Evolutionary conservation across 2,888 invertebrate species (phyloP), one percentile per base, ranked within the genome.

Genomic region (Brachylomia viminalis): DNA sequence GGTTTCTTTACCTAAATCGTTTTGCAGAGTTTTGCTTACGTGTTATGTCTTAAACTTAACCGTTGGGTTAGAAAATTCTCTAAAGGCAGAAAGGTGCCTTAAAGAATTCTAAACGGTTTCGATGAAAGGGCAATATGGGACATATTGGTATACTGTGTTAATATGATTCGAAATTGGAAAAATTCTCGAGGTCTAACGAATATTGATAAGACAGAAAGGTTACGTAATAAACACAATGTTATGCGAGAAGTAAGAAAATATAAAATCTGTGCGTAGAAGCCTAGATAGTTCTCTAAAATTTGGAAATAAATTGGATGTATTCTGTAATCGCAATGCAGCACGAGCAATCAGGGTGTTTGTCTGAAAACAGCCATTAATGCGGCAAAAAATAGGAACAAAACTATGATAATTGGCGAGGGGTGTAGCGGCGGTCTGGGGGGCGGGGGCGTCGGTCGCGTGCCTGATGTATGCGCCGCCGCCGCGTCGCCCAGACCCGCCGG

Each of bases 381-480:
- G 88, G 91, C 92, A 91, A 90, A 93, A 94, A 93, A 92, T 92
- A 92, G 90, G 91, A 92, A 91, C 91, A 91, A 91, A 91, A 92
- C 93, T 91, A 92, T 95, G 93, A 94, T 94, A 94, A 94, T 95
- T 94, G 93, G 91, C 86, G 87, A 89, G 89, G 89, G 88, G 87
- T 84, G 85, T 81, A 80, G 85, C 79, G 79, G 84, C 80, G 84
- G 87, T 86, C 75, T 79, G 81, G 80, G 79, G 72, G 69, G 45
- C 89, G 79, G 82, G 88, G 87, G 90, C 86, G 89, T 83, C 88
- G 91, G 92, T 96, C 93, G 96, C 96, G 95, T 96, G 96, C 92
- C 92, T 96, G 95, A 95, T 95, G 94, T 95, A 95, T 95, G 95
- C 95, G 95, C 95, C 96, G 95, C 95, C 95, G 94, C 94, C 95